Percentiles rank a stretch among this genome's conserved stretches.
Evolutionary conservation across 1,140 invertebrate species (phyloP).

Genomic region (Drosophila busckii): DNA sequence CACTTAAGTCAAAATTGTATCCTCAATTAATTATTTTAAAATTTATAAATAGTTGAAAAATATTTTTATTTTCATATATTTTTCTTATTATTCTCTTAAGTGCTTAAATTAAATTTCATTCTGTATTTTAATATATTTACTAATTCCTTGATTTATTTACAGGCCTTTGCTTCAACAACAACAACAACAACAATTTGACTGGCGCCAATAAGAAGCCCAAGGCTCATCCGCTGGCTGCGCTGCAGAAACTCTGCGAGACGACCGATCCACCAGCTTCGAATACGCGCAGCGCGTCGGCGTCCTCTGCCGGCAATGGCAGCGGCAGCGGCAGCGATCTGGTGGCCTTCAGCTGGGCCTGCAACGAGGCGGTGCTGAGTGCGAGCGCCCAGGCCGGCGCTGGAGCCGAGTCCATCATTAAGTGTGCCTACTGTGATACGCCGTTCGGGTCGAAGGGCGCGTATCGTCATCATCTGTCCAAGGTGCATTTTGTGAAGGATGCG

Average conservation of each 20-base stretch:
- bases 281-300: slow-evolving; percentile 45
- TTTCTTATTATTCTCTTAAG: no score
- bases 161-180: slow-evolving; percentile 59
- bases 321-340: slow-evolving; percentile 82
- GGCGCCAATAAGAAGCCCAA: slow-evolving; percentile 81
- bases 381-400: slow-evolving; percentile 25
- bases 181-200: slow-evolving; percentile 25
- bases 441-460: slow-evolving; percentile 98
- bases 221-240: slow-evolving; percentile 92
- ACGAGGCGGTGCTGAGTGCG: slow-evolving; percentile 91
- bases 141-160: background rate
- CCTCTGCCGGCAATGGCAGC: slow-evolving; percentile 40
- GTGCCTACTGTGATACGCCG: slow-evolving; percentile 96
- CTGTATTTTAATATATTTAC: background rate
- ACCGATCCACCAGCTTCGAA: slow-evolving; percentile 81
- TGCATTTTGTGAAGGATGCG: slow-evolving; percentile 97
- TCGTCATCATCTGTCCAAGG: slow-evolving; percentile 96
- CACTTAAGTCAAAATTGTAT: no score
- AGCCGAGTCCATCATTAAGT: slow-evolving; percentile 92
- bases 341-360: slow-evolving; percentile 96
- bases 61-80: no score
- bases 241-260: slow-evolving; percentile 94
- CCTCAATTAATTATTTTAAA: no score
- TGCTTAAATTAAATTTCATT: no score
- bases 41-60: no score